Conservation (phyloP, 2,797 vertebrate species). For the Sebastes glaucus region DNA sequence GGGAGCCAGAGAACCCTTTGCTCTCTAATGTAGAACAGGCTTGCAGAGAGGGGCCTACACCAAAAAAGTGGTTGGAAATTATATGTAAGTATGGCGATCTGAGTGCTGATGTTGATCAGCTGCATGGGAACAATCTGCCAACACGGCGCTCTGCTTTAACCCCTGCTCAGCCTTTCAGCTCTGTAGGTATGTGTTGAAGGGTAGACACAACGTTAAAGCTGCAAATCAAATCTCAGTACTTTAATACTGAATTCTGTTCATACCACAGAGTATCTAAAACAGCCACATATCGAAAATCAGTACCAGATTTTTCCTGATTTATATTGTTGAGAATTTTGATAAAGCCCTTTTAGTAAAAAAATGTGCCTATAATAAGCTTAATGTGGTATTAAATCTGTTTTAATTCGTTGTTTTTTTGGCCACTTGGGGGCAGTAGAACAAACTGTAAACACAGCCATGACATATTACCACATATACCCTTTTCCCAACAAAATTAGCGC, state of each 20-base stretch:
- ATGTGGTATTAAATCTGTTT: background rate
- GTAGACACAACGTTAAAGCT: background rate
- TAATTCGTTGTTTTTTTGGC: background rate
- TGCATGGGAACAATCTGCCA: conserved; percentile 44
- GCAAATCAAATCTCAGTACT: background rate
- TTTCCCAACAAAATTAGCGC: too few species aligned
- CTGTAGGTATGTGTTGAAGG: background rate
- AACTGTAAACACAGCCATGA: too few species aligned
- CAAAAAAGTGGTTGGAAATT: conserved; percentile 51
- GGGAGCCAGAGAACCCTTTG: conserved; percentile 48
- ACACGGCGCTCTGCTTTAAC: background rate
- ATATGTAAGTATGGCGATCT: conserved; percentile 17
- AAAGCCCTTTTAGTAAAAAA: background rate
- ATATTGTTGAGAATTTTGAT: background rate
- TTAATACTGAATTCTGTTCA: background rate
- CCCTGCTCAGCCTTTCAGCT: background rate
- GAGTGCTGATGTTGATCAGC: conserved; percentile 55
- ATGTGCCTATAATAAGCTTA: too few species aligned
- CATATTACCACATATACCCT: background rate
- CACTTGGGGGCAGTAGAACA: background rate
- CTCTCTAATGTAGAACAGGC: conserved; percentile 72
- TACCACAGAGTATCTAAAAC: background rate
- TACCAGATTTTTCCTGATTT: background rate
- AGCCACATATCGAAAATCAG: background rate
- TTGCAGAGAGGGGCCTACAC: conserved; percentile 44